These are phyloP conservation scores for Columbina picui DNA, from an alignment of 2,113 vertebrate genomes.

Conservation along the genomic window DNA sequence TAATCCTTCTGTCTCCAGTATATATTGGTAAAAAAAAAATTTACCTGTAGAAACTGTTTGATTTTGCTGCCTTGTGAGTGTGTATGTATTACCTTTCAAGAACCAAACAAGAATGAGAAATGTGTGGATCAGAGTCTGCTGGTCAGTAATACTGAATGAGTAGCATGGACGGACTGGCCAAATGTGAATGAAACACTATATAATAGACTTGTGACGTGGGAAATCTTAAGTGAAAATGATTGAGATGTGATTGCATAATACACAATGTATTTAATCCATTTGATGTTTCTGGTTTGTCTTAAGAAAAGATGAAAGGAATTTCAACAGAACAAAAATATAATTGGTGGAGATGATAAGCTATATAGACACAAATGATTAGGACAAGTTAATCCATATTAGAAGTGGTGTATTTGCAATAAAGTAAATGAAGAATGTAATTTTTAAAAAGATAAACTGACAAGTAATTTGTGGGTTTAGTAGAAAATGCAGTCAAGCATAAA, in stretches of 20 bases:
- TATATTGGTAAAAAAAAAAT: not conserved
- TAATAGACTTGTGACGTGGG: not conserved
- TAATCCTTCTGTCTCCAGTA: not conserved
- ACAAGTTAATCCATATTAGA: not conserved
- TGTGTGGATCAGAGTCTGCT: not conserved
- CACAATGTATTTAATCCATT: not conserved
- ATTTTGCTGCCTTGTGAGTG: not conserved
- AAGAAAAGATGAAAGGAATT: not conserved
- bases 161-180: not conserved
- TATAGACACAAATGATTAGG: not conserved
- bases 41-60: not conserved
- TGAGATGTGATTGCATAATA: not conserved
- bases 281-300: not conserved
- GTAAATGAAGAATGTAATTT: slow-evolving; percentile 33
- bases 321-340: not conserved
- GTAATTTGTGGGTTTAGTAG: slow-evolving; percentile 4
- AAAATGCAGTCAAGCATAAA: not conserved
- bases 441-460: slow-evolving; percentile 11
- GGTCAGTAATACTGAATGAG: not conserved
- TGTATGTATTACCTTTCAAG: not conserved
- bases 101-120: not conserved
- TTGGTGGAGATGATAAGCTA: not conserved
- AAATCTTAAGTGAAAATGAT: not conserved
- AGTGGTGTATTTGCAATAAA: not conserved
- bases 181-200: not conserved